Evolutionary conservation across 2,888 invertebrate genomes (phyloP), one percentile per base, ranked within the genome.

Genomic region (Spatulosminthurus flaviceps): DNA sequence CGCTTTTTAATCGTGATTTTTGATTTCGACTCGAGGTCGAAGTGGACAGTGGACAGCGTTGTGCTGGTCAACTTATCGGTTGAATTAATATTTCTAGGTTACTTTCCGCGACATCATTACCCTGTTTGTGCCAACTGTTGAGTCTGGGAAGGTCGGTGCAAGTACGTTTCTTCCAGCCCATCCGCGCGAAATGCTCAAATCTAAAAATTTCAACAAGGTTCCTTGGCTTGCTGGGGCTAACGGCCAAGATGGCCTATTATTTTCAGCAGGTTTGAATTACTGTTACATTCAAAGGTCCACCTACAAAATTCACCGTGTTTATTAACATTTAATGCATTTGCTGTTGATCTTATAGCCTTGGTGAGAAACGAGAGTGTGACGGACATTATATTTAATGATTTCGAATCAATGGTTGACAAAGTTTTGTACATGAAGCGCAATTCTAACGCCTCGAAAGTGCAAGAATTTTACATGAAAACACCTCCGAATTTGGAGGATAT

Each of bases 201-300:
- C 29, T 4, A 71, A 71, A 21, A 41, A 71, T 11, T 29, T 24
- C 26, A 26, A 64, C 19, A 29, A 42, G 13, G 51, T 78, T n/a
- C 72, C 78, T 16, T 78, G 78, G 78, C n/a, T 78, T 0, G 66
- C 66, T 2, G 78, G 78, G 1, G 72, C 42, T 16, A 64, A 34
- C 19, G 24, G 28, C 0, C 24, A 71, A 11, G 78, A 78, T 19
- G 78, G 78, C 4, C 72, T 78, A 19, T 71, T 78, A 13, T 72
- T 66, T 28, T 71, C 78, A 11, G 71, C 72, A 69, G 70, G 69
- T 76, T 60, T 42, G 42, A 22, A 41, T 13, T 41, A 41, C 41
- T 9, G 41, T 41, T 41, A 41, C 13, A 41, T 41, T 9, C 7
- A 41, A 51, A 51, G 13, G 16, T 51, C 13, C 22, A 34, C 11